Conservation (phyloP, 2,113 vertebrate species). For the Setophaga coronata region DNA sequence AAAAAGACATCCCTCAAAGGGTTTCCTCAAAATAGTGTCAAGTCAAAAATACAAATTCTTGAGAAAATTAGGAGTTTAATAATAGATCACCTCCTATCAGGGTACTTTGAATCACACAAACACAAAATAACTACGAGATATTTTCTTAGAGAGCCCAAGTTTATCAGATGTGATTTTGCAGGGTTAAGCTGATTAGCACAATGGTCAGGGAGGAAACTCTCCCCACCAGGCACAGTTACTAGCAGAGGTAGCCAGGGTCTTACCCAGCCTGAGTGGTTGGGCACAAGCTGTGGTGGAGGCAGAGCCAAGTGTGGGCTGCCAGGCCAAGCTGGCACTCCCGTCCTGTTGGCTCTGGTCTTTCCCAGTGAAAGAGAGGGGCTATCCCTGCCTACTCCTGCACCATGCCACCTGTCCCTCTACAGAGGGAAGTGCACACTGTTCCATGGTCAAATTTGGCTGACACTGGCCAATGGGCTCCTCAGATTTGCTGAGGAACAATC, state of each 20-base stretch:
- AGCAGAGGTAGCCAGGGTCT: background rate
- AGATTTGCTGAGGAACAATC: background rate
- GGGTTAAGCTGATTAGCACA: background rate
- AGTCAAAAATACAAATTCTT: background rate
- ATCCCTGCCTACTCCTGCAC: background rate
- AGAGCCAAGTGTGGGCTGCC: background rate
- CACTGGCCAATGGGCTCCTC: background rate
- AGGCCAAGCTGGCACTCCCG: accelerated
- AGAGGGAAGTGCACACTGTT: background rate
- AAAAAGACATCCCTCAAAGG: background rate
- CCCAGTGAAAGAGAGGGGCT: background rate
- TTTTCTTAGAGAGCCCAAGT: background rate
- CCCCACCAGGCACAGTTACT: background rate
- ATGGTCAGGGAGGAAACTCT: background rate
- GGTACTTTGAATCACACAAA: background rate
- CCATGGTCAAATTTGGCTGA: background rate
- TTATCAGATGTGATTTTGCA: background rate
- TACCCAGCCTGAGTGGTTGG: background rate
- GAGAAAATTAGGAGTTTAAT: background rate
- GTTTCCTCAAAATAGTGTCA: background rate
- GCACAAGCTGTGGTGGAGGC: background rate
- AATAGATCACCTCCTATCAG: background rate
- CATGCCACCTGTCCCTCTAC: accelerated
- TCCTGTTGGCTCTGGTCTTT: background rate
- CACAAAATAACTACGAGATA: background rate